A percentile compares a stretch with the other conserved stretches of the same genome.
Evolutionary conservation across 2,888 invertebrate genomes (phyloP).

Genomic region (Drosophila fungiperda): DNA sequence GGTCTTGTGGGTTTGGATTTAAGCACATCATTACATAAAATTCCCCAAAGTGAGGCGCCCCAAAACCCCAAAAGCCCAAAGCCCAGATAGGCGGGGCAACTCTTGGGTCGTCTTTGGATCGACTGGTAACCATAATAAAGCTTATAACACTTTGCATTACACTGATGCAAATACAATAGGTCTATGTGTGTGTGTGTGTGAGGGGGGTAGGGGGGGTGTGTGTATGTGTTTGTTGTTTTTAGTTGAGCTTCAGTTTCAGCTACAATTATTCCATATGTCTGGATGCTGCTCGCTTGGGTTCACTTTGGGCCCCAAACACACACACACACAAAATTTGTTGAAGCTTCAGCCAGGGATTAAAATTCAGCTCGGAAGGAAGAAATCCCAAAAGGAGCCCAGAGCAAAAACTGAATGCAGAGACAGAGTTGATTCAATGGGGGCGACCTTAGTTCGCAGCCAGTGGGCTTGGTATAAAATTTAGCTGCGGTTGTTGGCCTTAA

Average conservation of each 20-base stretch:
- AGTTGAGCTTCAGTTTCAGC: constrained; percentile 44
- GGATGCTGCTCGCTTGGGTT: constrained; percentile 56
- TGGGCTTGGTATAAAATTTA: constrained; percentile 52
- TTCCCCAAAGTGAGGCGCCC: constrained; percentile 65
- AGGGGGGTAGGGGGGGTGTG: constrained; percentile 11
- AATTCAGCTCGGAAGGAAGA: constrained; percentile 50
- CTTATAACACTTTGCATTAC: constrained; percentile 81
- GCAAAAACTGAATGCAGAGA: constrained; percentile 6
- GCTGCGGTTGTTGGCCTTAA: constrained; percentile 37
- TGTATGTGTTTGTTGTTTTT: constrained; percentile 21
- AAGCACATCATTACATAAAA: constrained; percentile 80
- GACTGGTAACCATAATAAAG: constrained; percentile 74
- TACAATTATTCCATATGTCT: constrained; percentile 78
- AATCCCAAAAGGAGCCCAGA: constrained; percentile 25
- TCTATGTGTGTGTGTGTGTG: constrained; percentile 17
- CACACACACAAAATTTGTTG: constrained; percentile 72
- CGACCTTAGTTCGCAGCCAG: constrained; percentile 34
- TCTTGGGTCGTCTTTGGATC: constrained; percentile 47
- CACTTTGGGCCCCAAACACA: constrained; percentile 44
- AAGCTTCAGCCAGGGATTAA: constrained; percentile 75
- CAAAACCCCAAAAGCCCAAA: neutral
- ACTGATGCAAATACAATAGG: constrained; percentile 81
- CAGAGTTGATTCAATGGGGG: constrained; percentile 1
- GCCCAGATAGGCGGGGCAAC: constrained; percentile 28
- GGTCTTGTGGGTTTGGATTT: constrained; percentile 52